Percentiles rank a stretch among this genome's conserved stretches.
phyloP scores from a whole-genome alignment of 2,113 vertebrate species.

The Carassius gibelio region DNA sequence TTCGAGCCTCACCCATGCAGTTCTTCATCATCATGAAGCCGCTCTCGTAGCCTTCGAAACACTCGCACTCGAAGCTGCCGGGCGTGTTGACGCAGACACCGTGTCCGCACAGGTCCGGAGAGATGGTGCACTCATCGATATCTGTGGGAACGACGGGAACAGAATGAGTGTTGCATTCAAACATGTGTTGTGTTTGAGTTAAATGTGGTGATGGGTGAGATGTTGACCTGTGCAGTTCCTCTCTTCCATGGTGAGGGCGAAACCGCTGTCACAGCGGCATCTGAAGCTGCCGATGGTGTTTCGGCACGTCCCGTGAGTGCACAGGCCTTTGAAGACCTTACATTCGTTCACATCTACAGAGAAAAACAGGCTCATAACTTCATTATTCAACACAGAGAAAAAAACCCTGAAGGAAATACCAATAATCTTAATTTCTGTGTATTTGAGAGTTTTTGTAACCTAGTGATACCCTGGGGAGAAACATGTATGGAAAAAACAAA shows the following conservation, averaged over 20 bases:
- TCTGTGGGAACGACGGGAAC: slow-evolving; percentile 71
- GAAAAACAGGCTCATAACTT: not conserved
- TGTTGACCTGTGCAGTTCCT: slow-evolving; percentile 92
- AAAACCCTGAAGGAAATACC: not conserved
- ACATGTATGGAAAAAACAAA: not conserved
- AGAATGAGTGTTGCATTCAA: not conserved
- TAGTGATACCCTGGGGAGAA: not conserved
- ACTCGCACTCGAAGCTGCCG: slow-evolving; percentile 91
- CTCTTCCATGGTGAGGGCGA: slow-evolving; percentile 91
- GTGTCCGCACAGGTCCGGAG: slow-evolving; percentile 88
- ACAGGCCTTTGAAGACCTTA: slow-evolving; percentile 86
- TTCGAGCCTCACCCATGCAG: slow-evolving; percentile 84
- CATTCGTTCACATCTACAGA: slow-evolving; percentile 89
- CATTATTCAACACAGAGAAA: not conserved
- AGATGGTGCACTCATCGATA: slow-evolving; percentile 91
- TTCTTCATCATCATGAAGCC: slow-evolving; percentile 94
- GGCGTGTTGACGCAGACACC: slow-evolving; percentile 88
- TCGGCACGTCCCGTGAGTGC: slow-evolving; percentile 86
- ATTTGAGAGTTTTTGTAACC: not conserved
- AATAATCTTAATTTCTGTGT: not conserved
- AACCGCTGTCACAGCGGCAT: slow-evolving; percentile 90
- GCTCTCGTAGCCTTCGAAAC: slow-evolving; percentile 88
- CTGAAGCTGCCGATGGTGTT: slow-evolving; percentile 99
- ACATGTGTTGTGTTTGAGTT: no score
- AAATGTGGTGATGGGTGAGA: no score